Conservation (phyloP, 92 coral and sea anemone species). For the Zoanthus gigantus region DNA sequence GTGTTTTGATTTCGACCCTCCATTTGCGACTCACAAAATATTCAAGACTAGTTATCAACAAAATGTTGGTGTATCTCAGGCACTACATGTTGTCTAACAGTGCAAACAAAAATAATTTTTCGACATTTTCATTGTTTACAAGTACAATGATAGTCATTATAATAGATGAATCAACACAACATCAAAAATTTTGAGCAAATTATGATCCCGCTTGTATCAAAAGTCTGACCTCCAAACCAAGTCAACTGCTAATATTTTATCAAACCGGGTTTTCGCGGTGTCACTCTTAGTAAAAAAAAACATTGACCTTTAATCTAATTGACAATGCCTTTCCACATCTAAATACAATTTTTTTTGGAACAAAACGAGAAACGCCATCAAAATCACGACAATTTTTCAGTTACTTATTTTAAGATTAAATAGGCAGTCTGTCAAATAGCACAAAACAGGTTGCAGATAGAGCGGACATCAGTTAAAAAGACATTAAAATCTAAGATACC, state of each 20-base stretch:
- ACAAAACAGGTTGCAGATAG: conserved; percentile 20
- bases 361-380: conserved; percentile 21
- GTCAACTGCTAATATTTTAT: background rate
- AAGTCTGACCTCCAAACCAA: conserved; percentile 13
- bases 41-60: background rate
- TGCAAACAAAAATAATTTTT: background rate
- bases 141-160: background rate
- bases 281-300: conserved; percentile 15
- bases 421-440: conserved; percentile 11
- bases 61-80: conserved; percentile 5
- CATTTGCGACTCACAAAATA: background rate
- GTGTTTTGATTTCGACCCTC: conserved; percentile 1
- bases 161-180: conserved; percentile 10
- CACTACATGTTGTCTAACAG: conserved; percentile 6
- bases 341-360: conserved; percentile 13
- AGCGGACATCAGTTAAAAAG: conserved; percentile 12
- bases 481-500: conserved; percentile 22
- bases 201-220: conserved; percentile 8
- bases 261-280: conserved; percentile 24
- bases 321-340: background rate
- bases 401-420: conserved; percentile 3
- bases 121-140: background rate
- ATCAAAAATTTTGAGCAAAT: conserved; percentile 8
- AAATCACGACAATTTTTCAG: conserved; percentile 21
- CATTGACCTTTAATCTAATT: conserved; percentile 5